Base-by-base conservation (phyloP, 2,797 vertebrate species). In the Protosalanx chinensis region DNA sequence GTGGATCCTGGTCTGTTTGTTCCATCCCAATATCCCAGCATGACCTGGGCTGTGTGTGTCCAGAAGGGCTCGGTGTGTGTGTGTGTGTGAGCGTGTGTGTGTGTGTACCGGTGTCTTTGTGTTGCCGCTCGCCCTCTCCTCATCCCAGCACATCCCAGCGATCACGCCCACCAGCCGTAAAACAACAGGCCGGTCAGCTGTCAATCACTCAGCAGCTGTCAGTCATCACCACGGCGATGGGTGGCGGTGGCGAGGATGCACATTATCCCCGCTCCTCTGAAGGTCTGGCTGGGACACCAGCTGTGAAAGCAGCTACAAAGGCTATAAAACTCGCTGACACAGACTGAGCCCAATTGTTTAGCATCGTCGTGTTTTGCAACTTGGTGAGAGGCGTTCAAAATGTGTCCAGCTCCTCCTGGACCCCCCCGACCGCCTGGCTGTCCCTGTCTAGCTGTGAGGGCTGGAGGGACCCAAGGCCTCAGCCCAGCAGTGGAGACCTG, bases 131-230 rank as follows among this genome's bases (percentile, higher is more conserved):
- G 51, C 37, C 79, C 53, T 72, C 64, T 46, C 8, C 32, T 72
- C 66, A 35, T 16, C 35, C 16, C 32, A 37, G 62, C 16, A 7
- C 66, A 65, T 77, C 76, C 5, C 18, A 8, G 18, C 15, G 15
- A 63, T 30, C 16, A 64, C 30, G 7, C 27, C 10, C 62, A 18
- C 30, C 10, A 13, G 16, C 33, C 27, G 1, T 6, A 30, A n/a
- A 16, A 37, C 62, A 64, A 64, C 62, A 37, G 68, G 79, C 20
- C 33, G 23, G 20, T 27, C 67, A 75, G 35, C 66, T 72, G 64
- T 51, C 80, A 72, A 72, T 66, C 64, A 41, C 37, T 71, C 69
- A 51, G 10, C 18, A 65, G 46, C 57, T 68, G 10, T 15, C 71
- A 53, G 65, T 70, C 59, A 46, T 68, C 57, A 18, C 58, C 68